Evolutionary conservation across 2,797 vertebrate species (phyloP), one percentile per base, ranked within the genome.

Genomic region (Rhynchonycteris naso): DNA sequence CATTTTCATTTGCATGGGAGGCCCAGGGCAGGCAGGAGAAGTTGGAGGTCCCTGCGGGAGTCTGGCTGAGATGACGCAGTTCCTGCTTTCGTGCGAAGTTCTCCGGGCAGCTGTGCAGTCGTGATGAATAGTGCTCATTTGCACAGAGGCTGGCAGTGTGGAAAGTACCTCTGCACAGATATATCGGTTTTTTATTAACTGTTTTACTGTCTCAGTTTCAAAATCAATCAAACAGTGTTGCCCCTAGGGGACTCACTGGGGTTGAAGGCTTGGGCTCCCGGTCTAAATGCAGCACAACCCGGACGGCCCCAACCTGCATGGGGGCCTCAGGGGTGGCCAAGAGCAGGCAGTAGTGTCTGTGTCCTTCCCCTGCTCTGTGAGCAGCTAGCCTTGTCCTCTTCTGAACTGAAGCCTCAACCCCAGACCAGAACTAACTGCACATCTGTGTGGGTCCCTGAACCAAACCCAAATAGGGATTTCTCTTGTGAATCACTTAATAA

Each of bases 181-280:
- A 85, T 83, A 86, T 88, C 1, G 6, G 85, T 79, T 38, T 97
- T 97, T 97, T 97, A 97, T 97, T 95, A 97, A 97, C 96, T 66
- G 71, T 94, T 96, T 94, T 94, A 95, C 96, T 94, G 96, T 95
- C 79, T 85, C 43, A 59, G 82, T 97, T 97, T 96, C 92, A 89
- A 91, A 96, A 97, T 97, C 97, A 97, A 95, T 97, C 97, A 94
- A 85, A 85, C 30, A 69, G 74, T 35, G 91, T 86, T 88, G 90
- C 65, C 93, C 91, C 92, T 78, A 0, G 1, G 95, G 95, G 97
- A 92, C 81, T 81, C 65, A 0, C 79, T 35, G 85, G n/a, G 59
- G 19, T 91, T 30, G 86, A 82, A 75, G 81, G 89, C 96, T 78
- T 96, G 98, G 71, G 47, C 58, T 72, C 33, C 59, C 0, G 4